A percentile compares a stretch with the other conserved stretches of the same genome.
phyloP scores from a whole-genome alignment of 1,140 invertebrate genomes.

The Nixonia krombeini region DNA sequence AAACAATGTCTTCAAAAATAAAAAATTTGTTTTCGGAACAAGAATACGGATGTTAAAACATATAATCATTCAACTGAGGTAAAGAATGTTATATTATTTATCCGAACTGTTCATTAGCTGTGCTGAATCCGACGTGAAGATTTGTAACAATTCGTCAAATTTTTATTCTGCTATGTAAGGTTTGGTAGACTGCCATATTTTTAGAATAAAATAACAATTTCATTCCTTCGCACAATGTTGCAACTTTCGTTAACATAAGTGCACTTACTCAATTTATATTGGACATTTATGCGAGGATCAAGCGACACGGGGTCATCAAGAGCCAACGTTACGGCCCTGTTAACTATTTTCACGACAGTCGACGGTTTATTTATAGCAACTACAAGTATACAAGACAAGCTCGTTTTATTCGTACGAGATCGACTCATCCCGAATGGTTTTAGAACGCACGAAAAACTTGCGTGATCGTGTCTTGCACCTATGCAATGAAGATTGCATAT shows the following conservation, averaged over 20 bases:
- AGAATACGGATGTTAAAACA: too few species aligned
- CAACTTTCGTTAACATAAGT: not conserved
- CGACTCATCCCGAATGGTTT: slow-evolving; percentile 38
- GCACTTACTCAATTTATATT: slow-evolving; percentile 11
- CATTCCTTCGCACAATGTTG: not conserved
- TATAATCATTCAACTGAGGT: too few species aligned
- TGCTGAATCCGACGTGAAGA: too few species aligned
- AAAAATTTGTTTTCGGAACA: too few species aligned
- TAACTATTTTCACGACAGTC: slow-evolving; percentile 62
- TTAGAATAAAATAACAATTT: not conserved
- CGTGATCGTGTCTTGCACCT: slow-evolving; percentile 18
- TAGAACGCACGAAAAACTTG: slow-evolving; percentile 34
- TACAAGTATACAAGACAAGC: slow-evolving; percentile 54
- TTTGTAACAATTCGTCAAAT: too few species aligned
- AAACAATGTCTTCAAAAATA: too few species aligned
- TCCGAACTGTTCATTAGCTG: too few species aligned
- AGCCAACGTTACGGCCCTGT: slow-evolving; percentile 56
- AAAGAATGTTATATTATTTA: too few species aligned
- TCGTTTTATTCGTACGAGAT: slow-evolving; percentile 54
- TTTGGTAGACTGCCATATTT: not conserved
- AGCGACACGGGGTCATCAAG: slow-evolving; percentile 28
- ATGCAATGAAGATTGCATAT: not conserved
- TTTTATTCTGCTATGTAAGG: not conserved
- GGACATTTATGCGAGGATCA: slow-evolving; percentile 26
- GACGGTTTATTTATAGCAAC: slow-evolving; percentile 62